phyloP scores from a whole-genome alignment of 2,888 invertebrate species.

The Amphipoea lucens region DNA sequence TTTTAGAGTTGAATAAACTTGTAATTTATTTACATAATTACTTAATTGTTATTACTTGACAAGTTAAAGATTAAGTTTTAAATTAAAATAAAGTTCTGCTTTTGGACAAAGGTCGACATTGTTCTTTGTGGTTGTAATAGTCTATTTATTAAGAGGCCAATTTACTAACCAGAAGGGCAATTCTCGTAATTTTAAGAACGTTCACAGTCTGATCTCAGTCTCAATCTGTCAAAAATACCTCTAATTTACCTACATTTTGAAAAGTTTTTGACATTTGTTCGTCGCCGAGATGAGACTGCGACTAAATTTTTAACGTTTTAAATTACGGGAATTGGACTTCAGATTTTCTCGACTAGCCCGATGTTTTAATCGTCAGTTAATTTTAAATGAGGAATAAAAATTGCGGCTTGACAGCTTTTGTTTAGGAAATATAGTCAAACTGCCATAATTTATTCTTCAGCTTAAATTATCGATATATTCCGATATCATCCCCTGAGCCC shows the following conservation, averaged over 20 bases:
- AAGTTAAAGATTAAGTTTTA: slow-evolving; percentile 7
- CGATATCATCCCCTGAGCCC: no score
- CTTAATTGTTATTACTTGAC: slow-evolving; percentile 18
- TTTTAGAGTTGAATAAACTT: slow-evolving; percentile 21
- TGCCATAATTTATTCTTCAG: neutral
- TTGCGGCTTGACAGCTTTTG: neutral
- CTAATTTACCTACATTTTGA: no score
- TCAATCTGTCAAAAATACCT: no score
- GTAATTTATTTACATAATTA: neutral
- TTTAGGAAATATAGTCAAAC: neutral
- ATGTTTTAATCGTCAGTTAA: neutral
- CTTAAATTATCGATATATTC: no score
- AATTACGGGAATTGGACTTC: no score
- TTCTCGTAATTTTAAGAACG: no score
- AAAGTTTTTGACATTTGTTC: no score
- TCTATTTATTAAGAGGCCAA: neutral
- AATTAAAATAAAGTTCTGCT: slow-evolving; percentile 1
- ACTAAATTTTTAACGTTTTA: no score
- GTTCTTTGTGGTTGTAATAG: neutral
- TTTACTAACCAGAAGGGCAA: neutral
- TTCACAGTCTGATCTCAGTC: no score
- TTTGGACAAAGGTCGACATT: neutral
- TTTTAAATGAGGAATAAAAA: neutral
- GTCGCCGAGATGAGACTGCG: no score
- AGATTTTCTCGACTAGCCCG: neutral